phyloP scores from a whole-genome alignment of 2,888 invertebrate genomes.

The Macrophya annulata region DNA sequence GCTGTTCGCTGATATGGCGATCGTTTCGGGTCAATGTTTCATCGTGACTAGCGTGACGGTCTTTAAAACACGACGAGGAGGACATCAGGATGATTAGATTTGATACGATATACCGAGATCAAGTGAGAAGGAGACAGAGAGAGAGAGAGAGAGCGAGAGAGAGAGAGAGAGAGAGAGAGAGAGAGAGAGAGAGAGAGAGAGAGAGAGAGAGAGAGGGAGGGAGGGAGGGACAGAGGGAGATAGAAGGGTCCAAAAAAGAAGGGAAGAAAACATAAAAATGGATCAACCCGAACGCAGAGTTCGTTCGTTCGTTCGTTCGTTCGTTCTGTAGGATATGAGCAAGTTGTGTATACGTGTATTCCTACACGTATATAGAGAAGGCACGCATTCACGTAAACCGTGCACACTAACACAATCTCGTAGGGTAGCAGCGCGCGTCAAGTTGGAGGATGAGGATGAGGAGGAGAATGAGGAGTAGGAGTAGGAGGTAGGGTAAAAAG shows the following conservation, averaged over 20 bases:
- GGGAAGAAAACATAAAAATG: not conserved
- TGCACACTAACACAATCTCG: not conserved
- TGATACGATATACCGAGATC: not conserved
- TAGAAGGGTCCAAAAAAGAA: conserved; percentile 60
- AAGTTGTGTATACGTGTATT: not conserved
- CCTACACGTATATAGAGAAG: conserved; percentile 47
- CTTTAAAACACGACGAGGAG: not conserved
- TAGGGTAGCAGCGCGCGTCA: conserved; percentile 19
- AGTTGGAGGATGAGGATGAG: conserved; percentile 23
- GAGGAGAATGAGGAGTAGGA: conserved; percentile 29
- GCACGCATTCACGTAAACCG: not conserved
- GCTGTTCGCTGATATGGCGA: conserved; percentile 1
- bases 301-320: not conserved
- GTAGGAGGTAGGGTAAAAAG: conserved; percentile 55
- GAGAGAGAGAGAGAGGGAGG: conserved; percentile 47
- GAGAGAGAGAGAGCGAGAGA: conserved; percentile 56
- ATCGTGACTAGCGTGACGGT: not conserved
- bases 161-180: not conserved
- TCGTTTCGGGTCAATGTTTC: conserved; percentile 17
- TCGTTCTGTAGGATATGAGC: not conserved
- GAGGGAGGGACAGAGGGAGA: conserved; percentile 52
- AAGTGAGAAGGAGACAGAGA: not conserved
- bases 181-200: conserved; percentile 56
- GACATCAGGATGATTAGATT: not conserved
- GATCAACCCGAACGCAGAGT: not conserved